Evolutionary conservation across 2,113 vertebrate genomes (phyloP).

Genomic region (Pseudopodoces humilis): DNA sequence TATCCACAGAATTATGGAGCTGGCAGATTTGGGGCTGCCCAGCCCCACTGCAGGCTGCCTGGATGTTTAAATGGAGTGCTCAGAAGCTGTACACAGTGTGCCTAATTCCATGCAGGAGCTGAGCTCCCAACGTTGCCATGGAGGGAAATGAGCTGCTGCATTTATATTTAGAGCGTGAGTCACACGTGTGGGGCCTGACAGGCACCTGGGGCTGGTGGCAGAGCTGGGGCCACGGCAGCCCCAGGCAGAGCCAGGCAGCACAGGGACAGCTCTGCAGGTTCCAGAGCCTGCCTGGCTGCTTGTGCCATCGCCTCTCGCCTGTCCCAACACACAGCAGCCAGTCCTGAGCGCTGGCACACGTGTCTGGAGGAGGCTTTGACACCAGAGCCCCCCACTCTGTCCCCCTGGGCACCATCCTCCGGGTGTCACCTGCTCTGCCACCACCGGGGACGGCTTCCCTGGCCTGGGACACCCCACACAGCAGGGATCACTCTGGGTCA

Average conservation of each 20-base stretch:
- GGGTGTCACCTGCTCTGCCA: not conserved
- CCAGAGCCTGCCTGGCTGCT: not conserved
- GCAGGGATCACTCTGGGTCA: not conserved
- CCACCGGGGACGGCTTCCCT: not conserved
- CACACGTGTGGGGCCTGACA: not conserved
- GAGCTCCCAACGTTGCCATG: conserved; percentile 8
- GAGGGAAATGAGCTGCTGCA: not conserved
- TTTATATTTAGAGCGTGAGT: conserved; percentile 12
- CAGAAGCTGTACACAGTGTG: not conserved
- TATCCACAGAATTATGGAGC: not conserved
- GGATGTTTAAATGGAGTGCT: not conserved
- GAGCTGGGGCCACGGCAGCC: not conserved
- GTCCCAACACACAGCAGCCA: not conserved
- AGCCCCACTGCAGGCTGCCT: not conserved
- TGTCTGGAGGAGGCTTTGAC: not conserved
- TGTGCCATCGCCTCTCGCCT: not conserved
- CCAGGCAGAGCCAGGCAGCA: not conserved
- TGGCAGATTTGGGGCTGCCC: not conserved
- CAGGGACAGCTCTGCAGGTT: not conserved
- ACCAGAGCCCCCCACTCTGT: fast-evolving
- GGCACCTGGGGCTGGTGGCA: not conserved
- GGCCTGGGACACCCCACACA: not conserved
- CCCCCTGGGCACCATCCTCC: fast-evolving
- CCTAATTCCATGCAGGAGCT: not conserved
- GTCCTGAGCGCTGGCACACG: fast-evolving